These are phyloP conservation scores for Heteropelma amictum DNA, from an alignment of 2,888 invertebrate genomes.

Conservation along the genomic window DNA sequence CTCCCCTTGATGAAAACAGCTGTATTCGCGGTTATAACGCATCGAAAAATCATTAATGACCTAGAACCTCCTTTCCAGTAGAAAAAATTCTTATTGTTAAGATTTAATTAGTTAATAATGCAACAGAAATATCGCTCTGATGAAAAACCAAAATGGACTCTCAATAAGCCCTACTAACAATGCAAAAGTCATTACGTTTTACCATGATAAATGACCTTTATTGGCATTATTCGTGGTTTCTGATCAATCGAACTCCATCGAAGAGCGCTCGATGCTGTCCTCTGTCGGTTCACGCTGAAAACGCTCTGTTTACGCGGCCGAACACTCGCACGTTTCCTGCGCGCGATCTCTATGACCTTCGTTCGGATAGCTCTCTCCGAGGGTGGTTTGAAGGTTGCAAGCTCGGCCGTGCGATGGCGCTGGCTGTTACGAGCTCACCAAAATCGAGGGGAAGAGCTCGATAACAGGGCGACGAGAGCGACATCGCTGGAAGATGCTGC, in stretches of 20 bases:
- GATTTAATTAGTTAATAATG: too few species aligned
- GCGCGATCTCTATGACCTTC: slow-evolving; percentile 25
- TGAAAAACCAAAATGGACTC: neutral
- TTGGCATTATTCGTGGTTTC: neutral
- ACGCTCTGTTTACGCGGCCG: slow-evolving; percentile 62
- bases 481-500: slow-evolving; percentile 61
- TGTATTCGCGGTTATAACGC: too few species aligned
- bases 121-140: neutral
- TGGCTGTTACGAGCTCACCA: slow-evolving; percentile 26
- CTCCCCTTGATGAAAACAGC: too few species aligned
- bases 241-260: slow-evolving; percentile 3
- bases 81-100: too few species aligned
- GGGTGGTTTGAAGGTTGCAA: slow-evolving; percentile 52
- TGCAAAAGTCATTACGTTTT: neutral
- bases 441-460: slow-evolving; percentile 55
- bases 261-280: slow-evolving; percentile 61
- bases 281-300: slow-evolving; percentile 60
- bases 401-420: slow-evolving; percentile 68
- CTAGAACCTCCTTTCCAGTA: too few species aligned
- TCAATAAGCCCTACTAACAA: neutral
- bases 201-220: neutral
- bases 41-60: too few species aligned
- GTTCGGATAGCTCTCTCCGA: slow-evolving; percentile 17
- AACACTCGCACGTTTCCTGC: slow-evolving; percentile 45
- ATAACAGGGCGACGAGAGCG: slow-evolving; percentile 56